Base-by-base conservation (phyloP, 2,797 vertebrate species). In the Argyrosomus regius region DNA sequence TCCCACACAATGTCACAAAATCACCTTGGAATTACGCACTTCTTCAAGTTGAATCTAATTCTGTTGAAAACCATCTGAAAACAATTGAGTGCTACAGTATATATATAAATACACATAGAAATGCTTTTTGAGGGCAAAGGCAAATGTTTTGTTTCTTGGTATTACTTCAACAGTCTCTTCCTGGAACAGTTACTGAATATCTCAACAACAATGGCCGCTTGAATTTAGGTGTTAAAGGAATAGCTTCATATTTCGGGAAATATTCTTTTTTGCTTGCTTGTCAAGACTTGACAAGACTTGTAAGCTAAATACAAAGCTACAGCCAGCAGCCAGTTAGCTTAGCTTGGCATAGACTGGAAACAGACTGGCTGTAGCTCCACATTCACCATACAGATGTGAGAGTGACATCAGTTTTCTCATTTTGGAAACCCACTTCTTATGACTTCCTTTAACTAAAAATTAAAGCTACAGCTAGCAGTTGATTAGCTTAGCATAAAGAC, bases 11-110 rank as follows among this genome's bases (percentile, higher is more conserved):
- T 52, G 72, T 78, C 70, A 72, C 56, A 72, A 24, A 83, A 28
- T 28, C n/a, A 66, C 82, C 54, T 69, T 75, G 41, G 56, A 83
- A 56, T 73, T 4, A 2, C 87, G 93, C 91, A 88, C 91, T 94
- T 93, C 93, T 94, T 94, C 93, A 94, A 94, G 94, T 95, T 94
- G 35, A 80, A 54, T 61, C 63, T 20, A 52, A 8, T 54, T 80
- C 54, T 68, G 22, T 69, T 50, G 48, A 28, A 59, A 89, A 77
- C 41, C n/a, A 6, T 65, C 17, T 6, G 10, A 65, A 69, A 82
- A 50, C 58, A 62, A 54, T 41, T 22, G 16, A 53, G 68, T 46
- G 17, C 41, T n/a, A n/a, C 18, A 5, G 3, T 18, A 2, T 26
- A 0, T 49, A 11, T 8, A 20, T 28, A 48, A 13, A 28, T n/a